Evolutionary conservation across 2,888 invertebrate genomes (phyloP), one percentile per base, ranked within the genome.

Genomic region (Cremastinae sp.): DNA sequence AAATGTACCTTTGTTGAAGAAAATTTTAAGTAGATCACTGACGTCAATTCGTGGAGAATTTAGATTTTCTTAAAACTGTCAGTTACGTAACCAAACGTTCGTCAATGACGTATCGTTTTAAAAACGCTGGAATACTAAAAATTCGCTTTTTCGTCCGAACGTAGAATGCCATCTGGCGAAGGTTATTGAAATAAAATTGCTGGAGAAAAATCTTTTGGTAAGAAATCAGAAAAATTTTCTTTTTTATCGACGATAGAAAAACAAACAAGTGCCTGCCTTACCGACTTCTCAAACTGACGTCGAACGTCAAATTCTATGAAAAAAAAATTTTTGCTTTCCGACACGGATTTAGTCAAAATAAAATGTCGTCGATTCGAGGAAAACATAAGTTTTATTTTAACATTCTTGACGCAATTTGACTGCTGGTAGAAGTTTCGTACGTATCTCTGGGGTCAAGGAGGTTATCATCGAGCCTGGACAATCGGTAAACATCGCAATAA

Each of bases 81-180:
- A 16, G n/a, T 62, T 49, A 18, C 18, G 43, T 12, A 62, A 62
- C n/a, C n/a, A 22, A 16, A 43, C 2, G 47, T 47, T 12, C 16
- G 10, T 35, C 28, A 61, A 35, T 18, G 47, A 49, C 47, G 49
- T 49, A 35, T 37, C 35, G 35, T 62, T 35, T 62, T 8, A 35
- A 18, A 18, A 62, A 16, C 7, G 22, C 18, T 8, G 18, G n/a
- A 28, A 5, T 28, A 5, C n/a, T 28, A 35, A 10, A 35, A 61
- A 16, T 28, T 49, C 20, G 9, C 16, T 16, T 10, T 7, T 1
- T n/a, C 49, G 20, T 49, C 9, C 3, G 18, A 4, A 37, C 4
- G 0, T 0, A 14, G 35, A 18, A 37, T 45, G 62, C 45, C 62
- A 59, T 59, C 59, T 12, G 28, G 28, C 43, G 41, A 18, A 7